Evolutionary conservation across 1,140 invertebrate genomes (phyloP), one percentile per base, ranked within the genome.

Genomic region (Oryctes rhinoceros): DNA sequence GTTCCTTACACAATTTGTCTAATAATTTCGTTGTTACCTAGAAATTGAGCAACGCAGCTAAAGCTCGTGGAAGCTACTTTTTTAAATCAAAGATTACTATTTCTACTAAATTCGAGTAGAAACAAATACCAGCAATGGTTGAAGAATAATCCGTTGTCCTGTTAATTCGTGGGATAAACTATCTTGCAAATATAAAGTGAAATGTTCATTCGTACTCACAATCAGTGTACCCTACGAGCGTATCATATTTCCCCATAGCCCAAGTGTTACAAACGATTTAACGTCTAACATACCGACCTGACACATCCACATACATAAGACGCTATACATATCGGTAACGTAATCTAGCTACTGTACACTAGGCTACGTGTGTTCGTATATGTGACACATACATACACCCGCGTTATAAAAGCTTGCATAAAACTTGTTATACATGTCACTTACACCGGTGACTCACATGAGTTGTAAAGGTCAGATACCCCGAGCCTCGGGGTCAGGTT

Each of bases 361-460:
- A n/a, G 18, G 15, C 15, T 59, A 59, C 53, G 53, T 59, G 53
- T 59, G 11, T 59, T 59, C 53, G 53, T 59, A 59, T 59, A 59
- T 15, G 53, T 59, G 53, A 15, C 18, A n/a, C n/a, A n/a, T n/a
- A 59, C 53, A 59, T 59, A 59, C 15, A 59, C 53, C 53, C 65
- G 65, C 20, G 65, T 35, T 71, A 71, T 71, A 71, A 71, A 71
- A 71, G 65, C 65, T 71, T 71, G 65, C 65, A 71, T 71, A 83
- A 77, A 84, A 83, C 83, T 82, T 84, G 83, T 84, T 84, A 82
- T 80, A 85, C 83, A 83, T 85, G 85, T 85, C 85, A 85, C 83
- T 85, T 85, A 80, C 85, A 80, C 65, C 65, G 65, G 78, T 83
- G 80, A 83, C 79, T 83, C 83, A 81, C 81, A 85, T 81, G 82